phyloP scores from a whole-genome alignment of 2,888 invertebrate genomes.

The Tetramorium bicarinatum region DNA sequence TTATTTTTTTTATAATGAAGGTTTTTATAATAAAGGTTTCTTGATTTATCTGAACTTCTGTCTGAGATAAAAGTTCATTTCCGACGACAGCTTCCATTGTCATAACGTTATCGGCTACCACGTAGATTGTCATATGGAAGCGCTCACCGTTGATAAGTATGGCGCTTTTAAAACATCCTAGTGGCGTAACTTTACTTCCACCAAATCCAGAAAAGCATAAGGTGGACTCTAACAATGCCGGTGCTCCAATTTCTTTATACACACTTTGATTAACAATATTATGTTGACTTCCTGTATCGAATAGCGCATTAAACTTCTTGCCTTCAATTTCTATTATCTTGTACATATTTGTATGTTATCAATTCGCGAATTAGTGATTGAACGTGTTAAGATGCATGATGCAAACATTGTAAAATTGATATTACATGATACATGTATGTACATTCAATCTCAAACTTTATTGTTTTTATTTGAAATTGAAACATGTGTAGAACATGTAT shows the following conservation, averaged over 20 bases:
- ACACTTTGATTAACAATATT: not conserved
- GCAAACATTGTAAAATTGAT: too few species aligned
- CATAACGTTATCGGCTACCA: conserved; percentile 12
- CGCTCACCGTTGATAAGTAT: not conserved
- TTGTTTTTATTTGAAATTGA: too few species aligned
- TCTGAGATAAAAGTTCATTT: not conserved
- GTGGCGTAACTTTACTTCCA: not conserved
- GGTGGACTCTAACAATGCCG: not conserved
- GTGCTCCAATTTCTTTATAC: not conserved
- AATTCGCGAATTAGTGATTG: too few species aligned
- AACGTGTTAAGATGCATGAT: too few species aligned
- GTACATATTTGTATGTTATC: not conserved
- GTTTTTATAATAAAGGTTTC: not conserved
- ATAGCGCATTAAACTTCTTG: not conserved
- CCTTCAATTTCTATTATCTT: not conserved
- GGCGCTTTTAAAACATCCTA: not conserved
- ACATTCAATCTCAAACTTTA: too few species aligned
- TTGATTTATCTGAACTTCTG: conserved; percentile 10
- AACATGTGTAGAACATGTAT: too few species aligned
- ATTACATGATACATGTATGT: too few species aligned
- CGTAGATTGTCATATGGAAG: conserved; percentile 7
- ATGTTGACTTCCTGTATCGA: conserved; percentile 3
- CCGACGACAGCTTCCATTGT: not conserved
- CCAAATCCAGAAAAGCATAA: conserved; percentile 12
- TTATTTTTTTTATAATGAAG: not conserved